phyloP scores from a whole-genome alignment of 2,113 vertebrate species.

The Phoenicopterus ruber region DNA sequence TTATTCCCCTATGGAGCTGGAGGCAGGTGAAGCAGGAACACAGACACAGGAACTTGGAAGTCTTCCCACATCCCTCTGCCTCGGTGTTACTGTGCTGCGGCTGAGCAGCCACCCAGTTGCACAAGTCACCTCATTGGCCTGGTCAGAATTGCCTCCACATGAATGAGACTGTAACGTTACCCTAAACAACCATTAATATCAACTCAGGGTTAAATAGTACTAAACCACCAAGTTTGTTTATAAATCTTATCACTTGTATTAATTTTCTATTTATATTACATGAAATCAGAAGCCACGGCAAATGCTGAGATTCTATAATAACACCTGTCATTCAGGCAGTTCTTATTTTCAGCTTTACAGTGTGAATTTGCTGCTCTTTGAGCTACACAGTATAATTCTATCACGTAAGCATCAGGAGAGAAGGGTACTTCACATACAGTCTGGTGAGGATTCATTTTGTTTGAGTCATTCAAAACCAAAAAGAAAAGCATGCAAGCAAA shows the following conservation, averaged over 20 bases:
- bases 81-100: neutral
- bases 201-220: neutral
- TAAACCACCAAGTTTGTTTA: neutral
- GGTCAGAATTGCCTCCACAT: neutral
- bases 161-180: neutral
- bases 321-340: neutral
- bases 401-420: neutral
- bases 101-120: neutral
- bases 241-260: neutral
- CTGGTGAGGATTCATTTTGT: neutral
- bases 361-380: neutral
- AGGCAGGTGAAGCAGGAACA: neutral
- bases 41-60: neutral
- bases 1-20: neutral
- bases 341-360: neutral
- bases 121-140: neutral
- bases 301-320: neutral
- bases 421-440: neutral
- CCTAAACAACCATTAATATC: neutral
- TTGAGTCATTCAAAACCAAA: neutral
- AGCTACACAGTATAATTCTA: neutral
- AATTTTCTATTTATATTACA: neutral
- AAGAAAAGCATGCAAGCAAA: neutral
- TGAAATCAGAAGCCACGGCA: neutral
- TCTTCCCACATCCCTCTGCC: neutral